Conservation (phyloP, 2,888 invertebrate species). For the Drosophila monieri region DNA sequence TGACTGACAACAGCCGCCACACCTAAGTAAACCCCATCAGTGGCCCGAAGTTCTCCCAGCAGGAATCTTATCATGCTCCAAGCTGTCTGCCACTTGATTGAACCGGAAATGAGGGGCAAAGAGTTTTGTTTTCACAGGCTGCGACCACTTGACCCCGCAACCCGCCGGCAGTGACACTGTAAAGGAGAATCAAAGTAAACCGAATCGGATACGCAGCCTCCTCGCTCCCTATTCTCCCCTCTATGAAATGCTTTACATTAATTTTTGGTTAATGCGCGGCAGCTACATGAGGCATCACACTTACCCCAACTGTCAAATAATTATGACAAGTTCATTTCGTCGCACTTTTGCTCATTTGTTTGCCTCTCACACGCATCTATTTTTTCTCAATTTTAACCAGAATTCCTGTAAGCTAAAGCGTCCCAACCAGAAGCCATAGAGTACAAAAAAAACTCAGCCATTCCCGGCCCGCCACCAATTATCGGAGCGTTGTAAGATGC, state of each 20-base stretch:
- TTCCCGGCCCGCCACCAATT: conserved; percentile 67
- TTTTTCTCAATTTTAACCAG: conserved; percentile 58
- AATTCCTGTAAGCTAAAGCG: conserved; percentile 65
- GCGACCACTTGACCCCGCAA: conserved; percentile 69
- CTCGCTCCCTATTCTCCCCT: conserved; percentile 25
- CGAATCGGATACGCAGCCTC: conserved; percentile 49
- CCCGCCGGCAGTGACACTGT: conserved; percentile 48
- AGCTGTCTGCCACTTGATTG: conserved; percentile 59
- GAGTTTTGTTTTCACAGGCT: conserved; percentile 74
- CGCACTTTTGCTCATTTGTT: conserved; percentile 76
- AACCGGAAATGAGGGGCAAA: conserved; percentile 74
- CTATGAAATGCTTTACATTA: conserved; percentile 76
- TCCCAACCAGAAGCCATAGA: background rate
- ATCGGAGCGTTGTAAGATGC: conserved; percentile 73
- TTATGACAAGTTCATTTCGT: conserved; percentile 82
- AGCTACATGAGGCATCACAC: conserved; percentile 38
- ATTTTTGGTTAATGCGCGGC: conserved; percentile 50
- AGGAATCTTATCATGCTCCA: conserved; percentile 44
- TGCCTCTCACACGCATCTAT: conserved; percentile 42
- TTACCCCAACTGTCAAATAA: conserved; percentile 77
- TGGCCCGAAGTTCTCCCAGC: background rate
- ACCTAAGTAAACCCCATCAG: conserved; percentile 63
- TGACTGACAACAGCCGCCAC: conserved; percentile 77
- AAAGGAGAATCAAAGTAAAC: conserved; percentile 65
- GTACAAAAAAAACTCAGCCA: background rate